Percentiles rank a stretch among this genome's conserved stretches.
These are phyloP conservation scores for Scleropages formosus DNA, from an alignment of 2,797 vertebrate species.

Conservation along the genomic window DNA sequence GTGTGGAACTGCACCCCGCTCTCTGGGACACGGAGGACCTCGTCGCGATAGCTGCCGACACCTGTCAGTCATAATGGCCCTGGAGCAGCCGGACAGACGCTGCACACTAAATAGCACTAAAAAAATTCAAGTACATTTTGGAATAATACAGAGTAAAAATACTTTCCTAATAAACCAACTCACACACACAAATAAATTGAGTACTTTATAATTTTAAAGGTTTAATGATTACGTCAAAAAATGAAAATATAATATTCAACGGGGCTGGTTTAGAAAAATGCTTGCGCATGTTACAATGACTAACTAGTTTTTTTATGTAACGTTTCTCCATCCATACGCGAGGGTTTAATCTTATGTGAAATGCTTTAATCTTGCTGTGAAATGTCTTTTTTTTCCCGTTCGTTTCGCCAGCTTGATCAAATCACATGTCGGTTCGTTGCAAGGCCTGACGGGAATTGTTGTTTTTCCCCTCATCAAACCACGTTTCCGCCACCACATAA, in stretches of 20 bases:
- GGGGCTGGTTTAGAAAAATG: not conserved
- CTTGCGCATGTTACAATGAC: not conserved
- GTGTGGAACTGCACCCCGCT: conserved; percentile 13
- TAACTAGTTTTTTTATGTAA: not conserved
- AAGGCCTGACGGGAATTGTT: conserved; percentile 6
- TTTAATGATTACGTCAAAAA: no score
- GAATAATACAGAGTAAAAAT: no score
- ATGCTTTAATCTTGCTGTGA: no score
- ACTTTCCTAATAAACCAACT: not conserved
- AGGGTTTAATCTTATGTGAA: not conserved
- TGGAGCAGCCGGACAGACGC: not conserved
- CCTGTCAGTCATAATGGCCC: not conserved
- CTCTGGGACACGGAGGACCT: not conserved
- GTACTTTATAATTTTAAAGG: no score
- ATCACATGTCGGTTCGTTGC: not conserved
- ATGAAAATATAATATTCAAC: not conserved
- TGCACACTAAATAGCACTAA: no score
- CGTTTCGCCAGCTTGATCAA: not conserved
- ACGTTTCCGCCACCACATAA: not conserved
- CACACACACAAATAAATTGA: not conserved
- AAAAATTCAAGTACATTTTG: no score
- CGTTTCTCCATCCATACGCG: not conserved
- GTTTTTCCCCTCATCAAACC: conserved; percentile 1
- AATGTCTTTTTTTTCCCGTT: not conserved
- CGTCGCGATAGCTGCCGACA: not conserved